A percentile compares a stretch with the other conserved stretches of the same genome.
Conservation (phyloP, 1,140 invertebrate genomes). For the Tetragonula clypearis region DNA sequence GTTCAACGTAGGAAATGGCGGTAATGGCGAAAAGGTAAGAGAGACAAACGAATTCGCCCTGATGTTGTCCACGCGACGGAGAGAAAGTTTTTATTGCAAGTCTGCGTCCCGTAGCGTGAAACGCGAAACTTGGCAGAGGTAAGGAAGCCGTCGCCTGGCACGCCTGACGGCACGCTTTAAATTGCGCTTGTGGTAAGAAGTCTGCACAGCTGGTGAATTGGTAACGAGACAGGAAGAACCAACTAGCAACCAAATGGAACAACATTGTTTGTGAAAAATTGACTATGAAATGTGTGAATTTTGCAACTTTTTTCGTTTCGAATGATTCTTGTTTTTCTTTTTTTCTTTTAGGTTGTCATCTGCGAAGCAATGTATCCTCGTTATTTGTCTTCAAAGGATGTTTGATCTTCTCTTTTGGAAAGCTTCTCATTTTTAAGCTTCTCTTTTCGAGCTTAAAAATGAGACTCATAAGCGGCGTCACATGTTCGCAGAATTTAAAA, state of each 20-base stretch:
- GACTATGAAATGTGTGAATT: constrained; percentile 23
- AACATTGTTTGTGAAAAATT: not conserved
- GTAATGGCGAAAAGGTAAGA: not conserved
- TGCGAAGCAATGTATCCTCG: not conserved
- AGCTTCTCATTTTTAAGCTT: too few relatives aligned
- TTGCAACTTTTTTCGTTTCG: constrained; percentile 49
- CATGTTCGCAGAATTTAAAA: not conserved
- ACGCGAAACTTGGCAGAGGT: constrained; percentile 35
- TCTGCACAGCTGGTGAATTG: constrained; percentile 40
- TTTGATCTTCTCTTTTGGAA: not conserved
- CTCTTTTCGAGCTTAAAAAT: not conserved
- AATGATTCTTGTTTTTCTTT: constrained; percentile 27
- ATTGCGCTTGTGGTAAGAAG: constrained; percentile 27
- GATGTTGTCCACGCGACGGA: not conserved
- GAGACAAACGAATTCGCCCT: not conserved
- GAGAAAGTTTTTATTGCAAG: constrained; percentile 31
- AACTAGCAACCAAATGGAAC: not conserved
- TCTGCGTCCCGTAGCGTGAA: not conserved
- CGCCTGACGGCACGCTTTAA: constrained; percentile 47
- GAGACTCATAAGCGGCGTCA: not conserved
- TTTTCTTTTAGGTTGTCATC: constrained; percentile 14
- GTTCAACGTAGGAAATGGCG: too few relatives aligned
- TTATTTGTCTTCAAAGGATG: not conserved
- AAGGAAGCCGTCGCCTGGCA: constrained; percentile 8
- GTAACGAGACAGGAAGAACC: constrained; percentile 44